phyloP scores from a whole-genome alignment of 2,113 vertebrate species.

The Psittacula cyanocephala region DNA sequence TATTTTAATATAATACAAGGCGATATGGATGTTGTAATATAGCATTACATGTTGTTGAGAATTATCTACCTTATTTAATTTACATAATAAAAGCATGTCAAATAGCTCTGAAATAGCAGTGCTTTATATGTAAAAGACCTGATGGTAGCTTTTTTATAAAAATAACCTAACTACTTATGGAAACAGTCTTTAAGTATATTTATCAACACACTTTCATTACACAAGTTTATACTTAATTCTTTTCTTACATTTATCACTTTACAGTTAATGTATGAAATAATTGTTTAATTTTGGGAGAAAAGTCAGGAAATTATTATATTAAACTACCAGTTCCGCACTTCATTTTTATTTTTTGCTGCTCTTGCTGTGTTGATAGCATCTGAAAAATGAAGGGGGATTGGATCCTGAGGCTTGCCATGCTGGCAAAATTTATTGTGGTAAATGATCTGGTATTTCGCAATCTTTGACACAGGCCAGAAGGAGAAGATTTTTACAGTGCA shows the following conservation, averaged over 20 bases:
- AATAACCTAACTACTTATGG: background rate
- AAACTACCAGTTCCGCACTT: background rate
- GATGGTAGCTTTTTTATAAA: background rate
- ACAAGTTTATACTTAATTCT: background rate
- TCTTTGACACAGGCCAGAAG: background rate
- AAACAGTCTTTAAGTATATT: background rate
- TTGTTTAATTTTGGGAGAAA: background rate
- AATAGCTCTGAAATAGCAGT: background rate
- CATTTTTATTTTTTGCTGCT: background rate
- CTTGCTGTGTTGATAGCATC: background rate
- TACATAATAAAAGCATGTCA: background rate
- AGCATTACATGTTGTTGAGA: background rate
- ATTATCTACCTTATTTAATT: slow-evolving; percentile 22
- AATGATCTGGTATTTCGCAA: background rate
- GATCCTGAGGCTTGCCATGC: background rate
- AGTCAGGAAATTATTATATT: background rate
- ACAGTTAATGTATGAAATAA: background rate
- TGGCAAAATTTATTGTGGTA: background rate
- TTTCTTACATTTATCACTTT: background rate
- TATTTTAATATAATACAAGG: background rate
- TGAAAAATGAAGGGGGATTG: background rate
- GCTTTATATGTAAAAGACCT: background rate
- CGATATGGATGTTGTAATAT: background rate
- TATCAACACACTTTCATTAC: background rate
- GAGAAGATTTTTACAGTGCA: background rate